Percentiles rank a stretch among this genome's conserved stretches.
These are phyloP conservation scores for Trachelus tabidus DNA, from an alignment of 2,888 invertebrate species.

Conservation along the genomic window DNA sequence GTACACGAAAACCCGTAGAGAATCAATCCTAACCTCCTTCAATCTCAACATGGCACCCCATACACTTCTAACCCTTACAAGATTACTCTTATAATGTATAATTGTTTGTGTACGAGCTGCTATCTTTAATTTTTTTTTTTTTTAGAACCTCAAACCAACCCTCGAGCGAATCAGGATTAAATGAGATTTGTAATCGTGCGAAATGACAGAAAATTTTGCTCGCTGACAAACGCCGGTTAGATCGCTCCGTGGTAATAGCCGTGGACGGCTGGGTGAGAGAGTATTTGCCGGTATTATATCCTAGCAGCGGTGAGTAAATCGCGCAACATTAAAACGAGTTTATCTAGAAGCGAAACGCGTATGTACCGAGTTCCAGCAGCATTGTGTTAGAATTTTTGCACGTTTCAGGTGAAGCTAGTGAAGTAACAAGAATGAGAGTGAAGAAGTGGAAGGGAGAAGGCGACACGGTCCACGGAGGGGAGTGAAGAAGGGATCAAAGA, in stretches of 20 bases:
- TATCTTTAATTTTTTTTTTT: neutral
- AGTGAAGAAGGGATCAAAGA: neutral
- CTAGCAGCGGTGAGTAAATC: constrained; percentile 10
- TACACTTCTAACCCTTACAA: neutral
- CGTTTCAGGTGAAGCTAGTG: neutral
- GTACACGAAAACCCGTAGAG: neutral
- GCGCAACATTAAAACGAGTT: constrained; percentile 16
- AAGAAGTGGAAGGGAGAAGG: neutral
- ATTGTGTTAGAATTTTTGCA: neutral
- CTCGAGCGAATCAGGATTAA: neutral
- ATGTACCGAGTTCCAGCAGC: neutral
- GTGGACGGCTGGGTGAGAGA: neutral
- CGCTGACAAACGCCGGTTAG: neutral
- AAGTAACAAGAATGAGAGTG: neutral
- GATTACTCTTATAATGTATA: neutral
- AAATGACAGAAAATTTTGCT: neutral
- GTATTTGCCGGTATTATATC: neutral
- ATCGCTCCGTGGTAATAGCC: neutral
- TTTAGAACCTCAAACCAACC: neutral
- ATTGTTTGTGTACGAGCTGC: neutral
- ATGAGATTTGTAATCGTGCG: neutral
- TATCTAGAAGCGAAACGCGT: constrained; percentile 8
- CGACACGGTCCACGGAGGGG: neutral
- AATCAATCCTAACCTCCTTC: neutral
- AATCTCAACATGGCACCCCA: neutral